These are phyloP conservation scores for Coccyzus lansbergi DNA, from an alignment of 2,797 vertebrate genomes.

Conservation along the genomic window DNA sequence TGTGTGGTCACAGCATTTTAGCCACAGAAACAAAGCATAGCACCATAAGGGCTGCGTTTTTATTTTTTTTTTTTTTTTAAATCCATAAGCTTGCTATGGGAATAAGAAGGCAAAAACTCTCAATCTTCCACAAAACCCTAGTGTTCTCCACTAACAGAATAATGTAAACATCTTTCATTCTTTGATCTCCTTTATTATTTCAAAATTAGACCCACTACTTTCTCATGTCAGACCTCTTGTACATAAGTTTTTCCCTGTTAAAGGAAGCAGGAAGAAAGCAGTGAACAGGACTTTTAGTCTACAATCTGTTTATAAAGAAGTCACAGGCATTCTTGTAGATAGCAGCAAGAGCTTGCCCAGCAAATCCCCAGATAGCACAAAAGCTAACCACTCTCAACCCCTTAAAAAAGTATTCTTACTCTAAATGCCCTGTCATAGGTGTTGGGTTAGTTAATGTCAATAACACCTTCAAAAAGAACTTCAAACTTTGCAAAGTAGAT, in stretches of 20 bases:
- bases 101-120: background rate
- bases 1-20: background rate
- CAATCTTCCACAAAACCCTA: background rate
- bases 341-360: background rate
- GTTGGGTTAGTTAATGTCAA: background rate
- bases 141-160: background rate
- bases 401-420: background rate
- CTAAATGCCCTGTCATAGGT: background rate
- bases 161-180: background rate
- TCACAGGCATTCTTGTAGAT: background rate
- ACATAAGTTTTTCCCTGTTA: background rate
- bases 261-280: background rate
- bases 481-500: background rate
- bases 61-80: background rate
- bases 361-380: background rate
- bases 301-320: background rate
- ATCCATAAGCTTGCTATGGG: background rate
- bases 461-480: background rate
- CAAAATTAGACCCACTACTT: background rate
- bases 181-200: background rate
- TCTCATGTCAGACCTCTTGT: background rate
- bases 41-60: too few relatives aligned
- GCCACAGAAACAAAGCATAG: background rate
- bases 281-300: background rate
- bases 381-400: background rate